Evolutionary conservation across 2,113 vertebrate species (phyloP), one percentile per base, ranked within the genome.

Genomic region (Loxodonta africana): DNA sequence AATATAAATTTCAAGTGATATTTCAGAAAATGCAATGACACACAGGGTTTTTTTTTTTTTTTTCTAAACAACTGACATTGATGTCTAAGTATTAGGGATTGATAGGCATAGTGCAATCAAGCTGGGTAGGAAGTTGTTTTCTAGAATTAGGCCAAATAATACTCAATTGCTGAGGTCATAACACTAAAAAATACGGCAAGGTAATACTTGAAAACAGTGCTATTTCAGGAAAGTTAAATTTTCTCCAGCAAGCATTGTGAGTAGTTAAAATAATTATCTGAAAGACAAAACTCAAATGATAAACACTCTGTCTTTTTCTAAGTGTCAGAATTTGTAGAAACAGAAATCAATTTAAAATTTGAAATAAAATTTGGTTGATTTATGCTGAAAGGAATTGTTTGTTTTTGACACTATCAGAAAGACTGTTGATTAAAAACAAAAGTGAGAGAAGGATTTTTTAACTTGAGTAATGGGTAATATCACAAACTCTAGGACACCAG

Each of bases 401-500:
- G 78, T 91, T 95, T 95, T 81, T 87, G 25, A 87, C 12, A 78
- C 1, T n/a, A 73, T n/a, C 44, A 83, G 83, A 91, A 95, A 83
- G 37, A 4, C 77, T 88, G 33, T 82, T 77, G 69, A 76, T 81
- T 90, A 46, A 84, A 69, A 84, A 37, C 30, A 80, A 51, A 30
- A 89, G 15, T 41, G 0, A 76, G 6, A 91, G 57, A 73, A 57
- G 12, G 67, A 28, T 26, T 80, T 92, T 81, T 76, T 28, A 87
- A 65, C 10, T 80, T 86, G 14, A 77, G 83, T 82, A 83, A 51
- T 63, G n/a, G n/a, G 69, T 83, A 67, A n/a, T 28, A 85, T 15
- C 84, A 17, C 25, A 90, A 67, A 87, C 28, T 80, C 26, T 69
- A 11, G 26, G 76, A 86, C 20, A 76, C 25, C 41, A 80, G 60